Evolutionary conservation across 2,113 vertebrate species (phyloP).

Genomic region (Lontra canadensis): DNA sequence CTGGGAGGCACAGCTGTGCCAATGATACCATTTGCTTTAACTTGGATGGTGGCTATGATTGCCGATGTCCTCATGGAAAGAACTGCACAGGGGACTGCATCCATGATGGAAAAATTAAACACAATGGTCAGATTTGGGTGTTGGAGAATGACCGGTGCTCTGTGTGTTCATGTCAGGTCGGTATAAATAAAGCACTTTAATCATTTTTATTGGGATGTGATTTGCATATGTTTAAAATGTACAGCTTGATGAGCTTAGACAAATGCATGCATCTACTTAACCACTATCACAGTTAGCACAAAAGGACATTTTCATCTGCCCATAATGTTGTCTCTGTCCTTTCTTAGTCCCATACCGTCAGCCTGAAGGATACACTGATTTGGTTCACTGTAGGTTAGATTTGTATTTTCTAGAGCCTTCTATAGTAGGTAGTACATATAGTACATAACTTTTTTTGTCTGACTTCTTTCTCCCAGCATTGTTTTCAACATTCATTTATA

Average conservation of each 20-base stretch:
- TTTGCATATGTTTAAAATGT: not conserved
- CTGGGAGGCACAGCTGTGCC: slow-evolving; percentile 95
- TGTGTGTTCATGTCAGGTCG: slow-evolving; percentile 97
- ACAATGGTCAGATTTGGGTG: slow-evolving; percentile 98
- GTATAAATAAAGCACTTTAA: slow-evolving; percentile 53
- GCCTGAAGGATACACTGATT: not conserved
- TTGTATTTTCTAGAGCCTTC: not conserved
- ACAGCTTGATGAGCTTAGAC: not conserved
- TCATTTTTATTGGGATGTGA: not conserved
- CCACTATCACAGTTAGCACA: not conserved
- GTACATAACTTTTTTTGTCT: not conserved
- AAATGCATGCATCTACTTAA: not conserved
- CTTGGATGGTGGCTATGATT: slow-evolving; percentile 98
- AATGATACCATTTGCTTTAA: slow-evolving; percentile 99
- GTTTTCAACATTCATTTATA: not conserved
- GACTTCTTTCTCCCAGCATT: not conserved
- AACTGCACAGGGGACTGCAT: slow-evolving; percentile 98
- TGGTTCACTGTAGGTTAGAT: not conserved
- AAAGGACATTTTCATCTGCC: not conserved
- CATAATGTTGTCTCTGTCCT: not conserved
- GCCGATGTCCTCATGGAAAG: slow-evolving; percentile 97
- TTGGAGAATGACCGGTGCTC: slow-evolving; percentile 97
- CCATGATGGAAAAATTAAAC: slow-evolving; percentile 95
- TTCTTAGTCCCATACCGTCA: not conserved
- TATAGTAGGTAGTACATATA: not conserved